Base-by-base conservation (phyloP, 1,140 invertebrate species). In the Chrysopa pallens region DNA sequence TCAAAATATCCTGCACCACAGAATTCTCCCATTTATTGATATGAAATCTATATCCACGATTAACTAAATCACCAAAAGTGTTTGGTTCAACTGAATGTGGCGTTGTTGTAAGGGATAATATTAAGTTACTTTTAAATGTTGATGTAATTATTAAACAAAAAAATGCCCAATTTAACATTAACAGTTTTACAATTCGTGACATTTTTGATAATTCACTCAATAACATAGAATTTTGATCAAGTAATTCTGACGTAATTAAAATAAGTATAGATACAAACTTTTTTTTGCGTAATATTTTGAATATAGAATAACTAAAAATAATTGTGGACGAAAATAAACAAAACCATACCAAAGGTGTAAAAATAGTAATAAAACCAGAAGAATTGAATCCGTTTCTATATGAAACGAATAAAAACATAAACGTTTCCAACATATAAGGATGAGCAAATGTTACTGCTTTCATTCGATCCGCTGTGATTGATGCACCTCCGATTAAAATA, bases 51-150 rank as follows among this genome's bases (percentile, higher is more conserved):
- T 27, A 39, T 11, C 14, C 38, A 11, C 8, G 13, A 9, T 39
- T 9, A 27, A 39, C 14, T 28, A 39, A 29, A 2, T 28, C 15
- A 39, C 28, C 38, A 13, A 27, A 11, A 15, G 6, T 27, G 28
- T 17, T 15, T 9, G 14, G 23, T 27, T 39, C 38, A 11, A 27
- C 17, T 27, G 38, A 9, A 4, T 11, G 8, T 2, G 15, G 9
- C 17, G 15, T 39, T 4, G 28, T 39, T 4, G 28, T 39, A 6
- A 39, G 27, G 4, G 38, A 39, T 28, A 27, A 27, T 6, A 27
- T 39, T 23, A 39, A 29, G 4, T 39, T 39, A 39, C 38, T 39
- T 15, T 39, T 39, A 29, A 27, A 39, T n/a, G 38, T 27, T 9
- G 9, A 27, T 4, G 38, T 39, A 11, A 39, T 23, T 27, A 39